Percentiles rank a stretch among this genome's conserved stretches.
These are phyloP conservation scores for Nebria salina DNA, from an alignment of 2,888 invertebrate genomes.

Conservation along the genomic window DNA sequence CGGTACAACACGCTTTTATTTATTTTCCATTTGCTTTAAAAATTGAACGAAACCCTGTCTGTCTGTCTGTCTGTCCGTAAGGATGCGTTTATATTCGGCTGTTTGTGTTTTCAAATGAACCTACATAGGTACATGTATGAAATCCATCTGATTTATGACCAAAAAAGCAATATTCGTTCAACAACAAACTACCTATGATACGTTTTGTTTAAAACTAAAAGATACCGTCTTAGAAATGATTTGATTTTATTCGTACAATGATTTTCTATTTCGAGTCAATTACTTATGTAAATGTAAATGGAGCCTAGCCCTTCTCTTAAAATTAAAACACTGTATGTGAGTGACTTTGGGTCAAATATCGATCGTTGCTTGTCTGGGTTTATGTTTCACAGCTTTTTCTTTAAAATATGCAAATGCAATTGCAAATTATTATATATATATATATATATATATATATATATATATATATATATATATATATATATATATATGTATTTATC, in stretches of 20 bases:
- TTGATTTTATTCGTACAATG: too few species aligned
- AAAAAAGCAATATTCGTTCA: too few species aligned
- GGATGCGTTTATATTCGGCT: background rate
- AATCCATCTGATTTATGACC: background rate
- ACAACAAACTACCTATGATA: too few species aligned
- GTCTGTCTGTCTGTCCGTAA: background rate
- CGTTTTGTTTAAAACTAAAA: too few species aligned
- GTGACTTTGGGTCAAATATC: background rate
- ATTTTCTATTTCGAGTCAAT: too few species aligned
- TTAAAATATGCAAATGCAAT: background rate
- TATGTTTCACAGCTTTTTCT: background rate
- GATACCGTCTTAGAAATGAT: too few species aligned
- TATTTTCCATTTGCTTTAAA: constrained; percentile 31
- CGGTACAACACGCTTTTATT: constrained; percentile 16
- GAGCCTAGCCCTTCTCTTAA: background rate
- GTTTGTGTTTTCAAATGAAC: background rate
- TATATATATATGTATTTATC: too few species aligned
- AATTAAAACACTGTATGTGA: background rate
- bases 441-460: too few species aligned
- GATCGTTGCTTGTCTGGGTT: background rate
- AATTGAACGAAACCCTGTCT: constrained; percentile 24
- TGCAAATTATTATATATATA: background rate
- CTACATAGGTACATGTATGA: background rate
- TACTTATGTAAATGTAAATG: background rate
- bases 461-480: too few species aligned